Evolutionary conservation across 2,888 invertebrate species (phyloP).

Genomic region (Diloba caeruleocephala): DNA sequence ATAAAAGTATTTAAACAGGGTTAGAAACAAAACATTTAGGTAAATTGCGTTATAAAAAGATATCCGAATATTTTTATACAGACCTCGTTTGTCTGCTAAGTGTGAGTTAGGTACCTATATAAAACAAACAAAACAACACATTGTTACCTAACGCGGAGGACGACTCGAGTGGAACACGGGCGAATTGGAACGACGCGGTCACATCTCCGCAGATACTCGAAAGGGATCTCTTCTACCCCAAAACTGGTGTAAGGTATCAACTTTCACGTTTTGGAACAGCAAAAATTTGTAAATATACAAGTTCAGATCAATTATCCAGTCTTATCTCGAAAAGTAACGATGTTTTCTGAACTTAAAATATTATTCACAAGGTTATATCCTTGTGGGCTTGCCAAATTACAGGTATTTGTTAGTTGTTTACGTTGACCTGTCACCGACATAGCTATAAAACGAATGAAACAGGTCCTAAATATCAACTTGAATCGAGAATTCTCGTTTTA

Average conservation of each 20-base stretch:
- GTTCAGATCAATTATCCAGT: background rate
- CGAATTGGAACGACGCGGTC: constrained; percentile 51
- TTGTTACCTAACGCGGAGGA: constrained; percentile 31
- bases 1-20: background rate
- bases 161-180: constrained; percentile 36
- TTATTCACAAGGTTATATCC: no score
- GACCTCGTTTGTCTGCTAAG: background rate
- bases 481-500: constrained; percentile 11
- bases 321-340: constrained; percentile 3
- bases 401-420: constrained; percentile 13
- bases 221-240: constrained; percentile 35
- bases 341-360: constrained; percentile 7
- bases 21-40: background rate
- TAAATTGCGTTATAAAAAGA: no score
- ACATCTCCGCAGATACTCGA: constrained; percentile 48
- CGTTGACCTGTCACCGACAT: constrained; percentile 6
- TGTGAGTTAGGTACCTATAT: constrained; percentile 22
- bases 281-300: background rate
- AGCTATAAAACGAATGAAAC: constrained; percentile 28
- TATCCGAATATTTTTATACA: background rate
- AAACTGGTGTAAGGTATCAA: constrained; percentile 26
- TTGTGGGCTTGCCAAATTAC: constrained; percentile 17
- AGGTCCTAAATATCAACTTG: background rate
- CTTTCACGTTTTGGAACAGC: constrained; percentile 4
- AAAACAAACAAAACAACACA: constrained; percentile 28